Base-by-base conservation (phyloP, 2,797 vertebrate genomes). In the Cryptoprocta ferox region DNA sequence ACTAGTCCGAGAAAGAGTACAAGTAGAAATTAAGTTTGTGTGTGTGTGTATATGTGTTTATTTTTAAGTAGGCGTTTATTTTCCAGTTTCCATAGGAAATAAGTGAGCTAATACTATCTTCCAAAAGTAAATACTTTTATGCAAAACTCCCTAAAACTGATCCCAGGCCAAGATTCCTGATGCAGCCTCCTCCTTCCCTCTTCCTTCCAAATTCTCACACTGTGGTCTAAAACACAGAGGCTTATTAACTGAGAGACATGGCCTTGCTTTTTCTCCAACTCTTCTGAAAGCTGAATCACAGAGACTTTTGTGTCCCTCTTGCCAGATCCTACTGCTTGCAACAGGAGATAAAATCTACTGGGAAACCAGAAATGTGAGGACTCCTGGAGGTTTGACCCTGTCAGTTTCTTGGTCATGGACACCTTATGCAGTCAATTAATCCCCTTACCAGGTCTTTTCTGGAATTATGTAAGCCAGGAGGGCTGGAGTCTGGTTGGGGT, bases 1-100 rank as follows among this genome's bases (percentile, higher is more conserved):
- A 89, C 96, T 39, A 73, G 90, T 94, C 59, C 95, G 78, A 90
- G 65, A 97, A 97, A 97, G 94, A 16, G 50, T 35, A 0, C 87
- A 89, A 80, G 89, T 37, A 90, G 63, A 81, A 97, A 45, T 37
- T 80, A 90, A 86, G 81, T 37, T 48, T 68, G 68, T 70, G 30
- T 37, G 18, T 98, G 97, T 37, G 48, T 68, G 63, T 75, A 30
- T 37, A 18, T 98, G 97, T 97, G 97, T 98, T 98, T 98, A 86
- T 84, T 96, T 97, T 95, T 92, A 96, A 94, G 68, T 82, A 92
- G 92, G 81, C 98, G 98, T 98, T 98, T 99, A 98, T 99, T 99
- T 99, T 98, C 96, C 98, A 98, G 98, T 99, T 98, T 97, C 98
- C 98, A 98, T 98, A 98, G 98, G 96, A 99, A 99, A 98, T 99